Evolutionary conservation across 2,113 vertebrate genomes (phyloP), one percentile per base, ranked within the genome.

Genomic region (Callopanchax toddi): DNA sequence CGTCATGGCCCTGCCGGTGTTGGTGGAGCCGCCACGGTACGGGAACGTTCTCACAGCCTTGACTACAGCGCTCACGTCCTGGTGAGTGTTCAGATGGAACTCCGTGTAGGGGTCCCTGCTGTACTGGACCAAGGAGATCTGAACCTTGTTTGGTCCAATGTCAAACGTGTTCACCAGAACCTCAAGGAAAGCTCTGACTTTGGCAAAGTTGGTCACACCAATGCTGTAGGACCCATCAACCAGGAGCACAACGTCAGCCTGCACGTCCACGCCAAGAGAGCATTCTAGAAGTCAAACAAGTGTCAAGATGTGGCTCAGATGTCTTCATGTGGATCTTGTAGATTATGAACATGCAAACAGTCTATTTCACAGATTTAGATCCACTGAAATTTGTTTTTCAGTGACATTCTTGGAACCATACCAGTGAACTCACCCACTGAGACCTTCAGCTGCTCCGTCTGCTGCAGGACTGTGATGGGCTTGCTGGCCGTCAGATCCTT

Each of bases 201-300:
- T 99, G 39, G 96, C 96, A 64, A 99, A 99, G 89, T 99, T 99
- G 64, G 93, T 92, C 17, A 98, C 88, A 11, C 97, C 97, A 8
- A 99, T 99, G 79, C 97, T 99, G 79, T 99, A 99, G 53, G 97
- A 99, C 21, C 97, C 97, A 51, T 99, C 97, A 11, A 99, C 96
- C 89, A 99, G 89, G 78, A 99, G 93, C 51, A 99, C 96, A 39
- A 99, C 94, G 34, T 99, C 97, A 0, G 97, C 97, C 82, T 98
- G 95, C 56, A 98, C 95, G 67, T 98, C 97, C 90, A 95, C 91
- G 23, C 95, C 95, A 60, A 96, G 93, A 20, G 96, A 96, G 70
- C 97, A 99, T 76, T 99, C 97, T 99, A 71, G 43, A 53, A 76
- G 70, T 61, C 52, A 84, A 71, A 26, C 17, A 9, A 9, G 29